phyloP scores from a whole-genome alignment of 2,888 invertebrate species.

The Tanytarsus gracilentus region DNA sequence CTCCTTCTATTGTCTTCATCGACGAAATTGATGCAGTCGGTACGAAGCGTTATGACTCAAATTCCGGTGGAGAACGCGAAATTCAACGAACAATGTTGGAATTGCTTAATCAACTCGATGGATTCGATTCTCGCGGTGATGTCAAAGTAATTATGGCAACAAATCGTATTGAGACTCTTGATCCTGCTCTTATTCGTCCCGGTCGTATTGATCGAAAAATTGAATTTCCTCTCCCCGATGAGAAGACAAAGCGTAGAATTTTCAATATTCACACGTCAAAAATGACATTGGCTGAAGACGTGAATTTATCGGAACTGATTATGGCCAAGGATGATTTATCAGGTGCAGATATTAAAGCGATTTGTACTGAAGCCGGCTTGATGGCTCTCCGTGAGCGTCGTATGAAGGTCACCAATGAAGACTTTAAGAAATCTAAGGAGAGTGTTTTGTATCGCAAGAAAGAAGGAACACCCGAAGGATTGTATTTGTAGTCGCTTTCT shows the following conservation, averaged over 20 bases:
- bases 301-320: constrained; percentile 92
- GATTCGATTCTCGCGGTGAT: constrained; percentile 93
- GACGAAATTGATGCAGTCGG: constrained; percentile 99
- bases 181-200: constrained; percentile 96
- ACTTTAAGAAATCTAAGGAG: constrained; percentile 98
- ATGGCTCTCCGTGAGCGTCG: constrained; percentile 95
- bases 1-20: constrained; percentile 98
- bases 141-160: constrained; percentile 98
- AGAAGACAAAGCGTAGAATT: constrained; percentile 94
- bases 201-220: constrained; percentile 99
- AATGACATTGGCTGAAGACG: constrained; percentile 96
- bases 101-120: constrained; percentile 94
- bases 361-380: constrained; percentile 98
- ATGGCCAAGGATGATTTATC: constrained; percentile 99
- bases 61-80: constrained; percentile 98
- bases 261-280: constrained; percentile 98
- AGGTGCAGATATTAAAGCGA: constrained; percentile 95
- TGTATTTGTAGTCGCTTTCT: constrained; percentile 69
- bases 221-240: constrained; percentile 98
- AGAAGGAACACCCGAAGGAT: constrained; percentile 97
- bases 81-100: constrained; percentile 99
- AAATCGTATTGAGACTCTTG: constrained; percentile 95
- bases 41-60: constrained; percentile 97
- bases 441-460: constrained; percentile 98
- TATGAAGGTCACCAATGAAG: constrained; percentile 99